Conservation (phyloP, 2,888 invertebrate genomes). For the Brachypalpus laphriformis region DNA sequence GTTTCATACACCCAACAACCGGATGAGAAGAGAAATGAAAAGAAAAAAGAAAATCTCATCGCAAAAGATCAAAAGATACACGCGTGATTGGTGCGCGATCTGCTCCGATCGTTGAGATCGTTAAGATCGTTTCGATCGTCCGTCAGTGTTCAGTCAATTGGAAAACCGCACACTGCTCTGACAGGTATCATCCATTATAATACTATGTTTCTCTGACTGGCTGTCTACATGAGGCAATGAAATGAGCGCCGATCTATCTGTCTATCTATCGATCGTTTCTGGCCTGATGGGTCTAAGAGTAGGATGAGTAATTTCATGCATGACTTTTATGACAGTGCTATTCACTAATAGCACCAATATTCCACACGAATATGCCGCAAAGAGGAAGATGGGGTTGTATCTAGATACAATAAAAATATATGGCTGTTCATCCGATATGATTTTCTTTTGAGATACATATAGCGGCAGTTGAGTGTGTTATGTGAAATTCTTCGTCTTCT, state of each 20-base stretch:
- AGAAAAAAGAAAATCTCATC: slow-evolving; percentile 15
- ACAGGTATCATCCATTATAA: slow-evolving; percentile 67
- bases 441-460: slow-evolving; percentile 25
- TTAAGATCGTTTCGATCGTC: slow-evolving; percentile 37
- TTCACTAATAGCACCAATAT: slow-evolving; percentile 49
- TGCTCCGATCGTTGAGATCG: slow-evolving; percentile 42
- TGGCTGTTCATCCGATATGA: neutral
- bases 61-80: slow-evolving; percentile 48
- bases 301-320: slow-evolving; percentile 64
- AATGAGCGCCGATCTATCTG: slow-evolving; percentile 12
- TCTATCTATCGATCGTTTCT: slow-evolving; percentile 8
- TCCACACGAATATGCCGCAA: slow-evolving; percentile 13
- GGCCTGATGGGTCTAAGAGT: slow-evolving; percentile 9
- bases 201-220: slow-evolving; percentile 6
- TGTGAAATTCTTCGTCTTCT: slow-evolving; percentile 34
- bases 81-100: slow-evolving; percentile 24
- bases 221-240: slow-evolving; percentile 2
- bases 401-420: slow-evolving; percentile 19
- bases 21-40: slow-evolving; percentile 5
- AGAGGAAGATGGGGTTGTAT: slow-evolving; percentile 12
- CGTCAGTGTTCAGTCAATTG: slow-evolving; percentile 39
- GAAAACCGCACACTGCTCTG: slow-evolving; percentile 45
- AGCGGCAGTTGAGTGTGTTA: neutral
- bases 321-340: slow-evolving; percentile 54
- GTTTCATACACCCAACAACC: neutral